These are phyloP conservation scores for Lithobates pipiens DNA, from an alignment of 2,797 vertebrate species.

Conservation along the genomic window DNA sequence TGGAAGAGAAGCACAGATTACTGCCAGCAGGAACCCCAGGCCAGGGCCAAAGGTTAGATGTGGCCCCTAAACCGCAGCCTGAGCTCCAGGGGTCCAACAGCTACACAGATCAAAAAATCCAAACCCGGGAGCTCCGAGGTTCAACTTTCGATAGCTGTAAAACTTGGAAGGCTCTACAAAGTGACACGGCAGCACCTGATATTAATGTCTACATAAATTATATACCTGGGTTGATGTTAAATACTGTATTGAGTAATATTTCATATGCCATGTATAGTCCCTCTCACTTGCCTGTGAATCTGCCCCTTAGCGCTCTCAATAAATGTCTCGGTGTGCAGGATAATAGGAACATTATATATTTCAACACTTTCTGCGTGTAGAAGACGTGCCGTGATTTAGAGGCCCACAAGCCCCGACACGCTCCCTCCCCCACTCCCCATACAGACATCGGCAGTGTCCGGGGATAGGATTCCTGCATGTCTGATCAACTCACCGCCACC, in stretches of 20 bases:
- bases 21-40: too few species aligned
- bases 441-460: conserved; percentile 14
- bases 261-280: neutral
- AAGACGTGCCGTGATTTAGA: conserved; percentile 31
- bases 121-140: neutral
- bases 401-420: conserved; percentile 5
- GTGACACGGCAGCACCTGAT: neutral
- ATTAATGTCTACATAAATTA: conserved; percentile 17
- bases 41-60: too few species aligned
- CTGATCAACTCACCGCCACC: conserved; percentile 17
- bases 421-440: neutral
- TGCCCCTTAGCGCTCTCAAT: conserved; percentile 14
- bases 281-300: conserved; percentile 2
- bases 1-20: too few species aligned
- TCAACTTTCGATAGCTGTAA: neutral
- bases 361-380: conserved; percentile 35
- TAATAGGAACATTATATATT: conserved; percentile 49
- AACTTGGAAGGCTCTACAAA: neutral
- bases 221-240: neutral
- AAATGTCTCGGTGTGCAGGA: conserved; percentile 16
- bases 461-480: conserved; percentile 4
- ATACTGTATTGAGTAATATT: neutral
- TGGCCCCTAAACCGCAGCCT: too few species aligned
- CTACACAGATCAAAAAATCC: too few species aligned
- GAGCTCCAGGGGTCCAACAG: too few species aligned